These are phyloP conservation scores for Dysmachus trigonus DNA, from an alignment of 2,888 invertebrate species.

Conservation along the genomic window DNA sequence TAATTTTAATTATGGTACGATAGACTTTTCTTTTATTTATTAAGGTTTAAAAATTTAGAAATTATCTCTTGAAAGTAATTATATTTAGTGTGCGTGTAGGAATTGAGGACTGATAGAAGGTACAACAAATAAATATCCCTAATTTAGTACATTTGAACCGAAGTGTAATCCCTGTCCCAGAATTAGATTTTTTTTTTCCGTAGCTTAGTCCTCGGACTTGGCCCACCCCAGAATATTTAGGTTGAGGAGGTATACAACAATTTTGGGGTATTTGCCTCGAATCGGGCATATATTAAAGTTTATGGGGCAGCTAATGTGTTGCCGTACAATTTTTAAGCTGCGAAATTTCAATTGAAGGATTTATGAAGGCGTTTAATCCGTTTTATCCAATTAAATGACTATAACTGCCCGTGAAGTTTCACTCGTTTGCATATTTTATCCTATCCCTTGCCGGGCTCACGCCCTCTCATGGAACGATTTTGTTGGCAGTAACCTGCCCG, in stretches of 20 bases:
- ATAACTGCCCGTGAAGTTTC: background rate
- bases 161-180: background rate
- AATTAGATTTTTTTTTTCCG: background rate
- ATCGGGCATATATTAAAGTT: constrained; percentile 7
- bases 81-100: background rate
- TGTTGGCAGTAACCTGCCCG: background rate
- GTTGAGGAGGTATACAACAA: background rate
- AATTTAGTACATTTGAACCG: background rate
- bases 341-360: constrained; percentile 26
- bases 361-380: constrained; percentile 14
- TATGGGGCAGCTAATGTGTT: constrained; percentile 4
- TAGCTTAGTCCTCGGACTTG: background rate
- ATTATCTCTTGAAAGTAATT: background rate
- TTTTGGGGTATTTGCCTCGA: background rate
- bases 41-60: too few species aligned
- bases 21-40: background rate
- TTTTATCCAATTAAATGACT: constrained; percentile 11
- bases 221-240: background rate
- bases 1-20: background rate
- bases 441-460: background rate
- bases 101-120: background rate
- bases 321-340: background rate
- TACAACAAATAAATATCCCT: background rate
- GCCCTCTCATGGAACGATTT: background rate
- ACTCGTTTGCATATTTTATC: constrained; percentile 24